Base-by-base conservation (phyloP, 1,140 invertebrate genomes). In the Agrypnia vestita region DNA sequence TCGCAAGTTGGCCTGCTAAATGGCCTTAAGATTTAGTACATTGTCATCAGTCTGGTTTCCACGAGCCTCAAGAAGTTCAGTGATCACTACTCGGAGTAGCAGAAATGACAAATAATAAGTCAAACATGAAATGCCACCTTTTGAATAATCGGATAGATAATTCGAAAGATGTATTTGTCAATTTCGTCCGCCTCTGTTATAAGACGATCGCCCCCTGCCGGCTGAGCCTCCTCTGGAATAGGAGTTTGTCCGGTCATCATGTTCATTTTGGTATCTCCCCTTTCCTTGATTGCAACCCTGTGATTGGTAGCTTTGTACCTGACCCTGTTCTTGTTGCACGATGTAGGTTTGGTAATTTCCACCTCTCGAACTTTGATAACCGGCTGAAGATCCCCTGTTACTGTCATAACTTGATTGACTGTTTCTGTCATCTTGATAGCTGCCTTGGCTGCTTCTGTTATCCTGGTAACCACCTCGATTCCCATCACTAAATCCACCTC, bases 201-300 rank as follows among this genome's bases (percentile, higher is more conserved):
- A 83, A 59, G 71, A 76, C 12, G 82, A 83, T 15, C 82, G 64
- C 8, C 80, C 83, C 13, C 86, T 79, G 0, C 59, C 49, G 44
- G 25, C 25, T 35, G 53, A 62, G n/a, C 72, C 61, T 12, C 79
- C 72, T 59, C 76, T 69, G 21, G 35, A 56, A 25, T 77, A n/a
- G n/a, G n/a, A 49, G 51, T 53, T 62, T 67, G 53, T 71, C 59
- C 86, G 83, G 67, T 88, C 86, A 64, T 88, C 87, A 75, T 88
- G 86, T 15, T 88, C 86, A 80, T 87, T 86, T 79, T 88, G 86
- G 76, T 88, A 88, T 0, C 86, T 84, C 0, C 84, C 84, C 21
- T 78, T 80, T 35, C 82, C 46, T 53, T 81, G 80, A 62, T 72
- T 78, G 11, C 55, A 15, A 17, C 69, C 49, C 46, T 84, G 75